Evolutionary conservation across 1,140 invertebrate genomes (phyloP), one percentile per base, ranked within the genome.

Genomic region (Drosophila grimshawi): DNA sequence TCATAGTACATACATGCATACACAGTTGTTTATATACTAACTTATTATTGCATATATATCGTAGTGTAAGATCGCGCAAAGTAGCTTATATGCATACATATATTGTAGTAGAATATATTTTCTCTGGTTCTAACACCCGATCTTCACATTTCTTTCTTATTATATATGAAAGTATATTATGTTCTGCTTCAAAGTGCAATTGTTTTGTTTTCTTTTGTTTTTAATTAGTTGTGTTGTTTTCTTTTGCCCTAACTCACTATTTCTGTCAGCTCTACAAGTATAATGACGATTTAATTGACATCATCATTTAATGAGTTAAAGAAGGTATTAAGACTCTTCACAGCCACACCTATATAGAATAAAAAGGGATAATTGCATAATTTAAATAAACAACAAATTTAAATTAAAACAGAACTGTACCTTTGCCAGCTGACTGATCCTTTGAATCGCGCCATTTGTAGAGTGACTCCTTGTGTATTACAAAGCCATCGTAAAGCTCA

Each of bases 371-470:
- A 59, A 29, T 1, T n/a, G 27, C 5, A 51, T 43, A 7, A 41
- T 37, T 3, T 7, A 45, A 10, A 33, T 5, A 30, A 37, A 5
- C 0, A 30, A 0, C 11, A 39, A 7, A 32, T 5, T 5, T 10
- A 10, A 37, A 2, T 19, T 30, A 19, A 11, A 19, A 19, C 3
- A 45, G 0, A 46, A 19, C 3, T 2, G n/a, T 90, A 92, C 91
- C 91, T 56, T 92, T 92, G 30, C 91, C 91, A 63, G 91, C 89
- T 11, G 91, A 91, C 62, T 92, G 91, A 66, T 92, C 91, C 56
- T 91, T 92, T 37, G 91, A 92, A 65, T 92, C 91, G 7, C 89
- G 80, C 91, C 91, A 92, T 51, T 90, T 91, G 41, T 74, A 81
- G n/a, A 92, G 78, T 1, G 86, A 80, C 46, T 92, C 91, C 41